A percentile compares a stretch with the other conserved stretches of the same genome.
Evolutionary conservation across 2,113 vertebrate species (phyloP).

Genomic region (Microcebus lehilahytsara): DNA sequence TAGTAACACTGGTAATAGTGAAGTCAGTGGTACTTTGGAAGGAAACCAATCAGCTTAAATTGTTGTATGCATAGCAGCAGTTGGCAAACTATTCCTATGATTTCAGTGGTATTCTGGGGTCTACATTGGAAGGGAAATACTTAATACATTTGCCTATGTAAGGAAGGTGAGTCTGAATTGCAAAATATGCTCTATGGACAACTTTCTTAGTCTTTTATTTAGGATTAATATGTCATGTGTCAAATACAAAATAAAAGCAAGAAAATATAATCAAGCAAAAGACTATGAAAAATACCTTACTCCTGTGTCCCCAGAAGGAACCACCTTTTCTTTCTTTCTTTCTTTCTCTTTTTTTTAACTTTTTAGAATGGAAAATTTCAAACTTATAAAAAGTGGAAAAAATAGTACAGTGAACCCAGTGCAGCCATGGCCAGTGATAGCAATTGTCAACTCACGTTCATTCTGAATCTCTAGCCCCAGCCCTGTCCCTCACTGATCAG

Average conservation of each 20-base stretch:
- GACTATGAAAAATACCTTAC: not conserved
- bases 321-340: no score
- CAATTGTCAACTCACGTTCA: no score
- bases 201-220: constrained; percentile 9
- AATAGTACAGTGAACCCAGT: no score
- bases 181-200: not conserved
- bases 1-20: not conserved
- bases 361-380: no score
- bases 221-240: not conserved
- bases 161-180: not conserved
- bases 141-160: not conserved
- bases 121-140: not conserved
- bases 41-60: not conserved
- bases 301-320: not conserved
- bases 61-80: not conserved
- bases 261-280: not conserved
- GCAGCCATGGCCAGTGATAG: no score
- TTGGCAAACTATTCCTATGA: not conserved
- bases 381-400: no score
- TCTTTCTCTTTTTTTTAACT: no score
- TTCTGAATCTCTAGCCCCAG: no score
- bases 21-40: not conserved
- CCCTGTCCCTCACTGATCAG: no score
- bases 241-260: not conserved
- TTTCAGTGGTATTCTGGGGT: not conserved